A percentile compares a stretch with the other conserved stretches of the same genome.
phyloP scores from a whole-genome alignment of 1,140 invertebrate genomes.

The Listronotus bonariensis region DNA sequence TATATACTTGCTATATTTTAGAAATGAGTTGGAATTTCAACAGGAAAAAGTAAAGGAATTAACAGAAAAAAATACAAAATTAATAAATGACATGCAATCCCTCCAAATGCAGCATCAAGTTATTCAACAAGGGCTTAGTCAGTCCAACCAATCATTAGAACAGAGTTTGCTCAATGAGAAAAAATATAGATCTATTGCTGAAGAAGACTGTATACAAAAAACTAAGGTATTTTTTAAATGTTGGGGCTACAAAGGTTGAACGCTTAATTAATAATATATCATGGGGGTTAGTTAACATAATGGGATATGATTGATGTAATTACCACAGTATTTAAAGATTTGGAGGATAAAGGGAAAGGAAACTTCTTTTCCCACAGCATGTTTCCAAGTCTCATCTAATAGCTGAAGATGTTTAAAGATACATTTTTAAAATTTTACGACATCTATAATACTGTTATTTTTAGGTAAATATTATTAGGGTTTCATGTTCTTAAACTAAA shows the following conservation, averaged over 20 bases:
- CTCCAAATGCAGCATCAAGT: conserved; percentile 49
- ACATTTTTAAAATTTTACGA: no score
- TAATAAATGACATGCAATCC: conserved; percentile 61
- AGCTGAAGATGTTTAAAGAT: no score
- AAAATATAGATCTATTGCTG: conserved; percentile 60
- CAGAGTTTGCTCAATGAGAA: conserved; percentile 63
- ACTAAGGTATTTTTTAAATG: conserved; percentile 54
- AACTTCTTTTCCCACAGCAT: no score
- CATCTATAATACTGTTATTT: no score
- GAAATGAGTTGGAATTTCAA: conserved; percentile 66
- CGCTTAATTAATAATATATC: no score
- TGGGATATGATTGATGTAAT: no score
- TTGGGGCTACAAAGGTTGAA: neutral
- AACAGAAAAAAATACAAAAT: conserved; percentile 60
- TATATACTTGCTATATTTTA: conserved; percentile 31
- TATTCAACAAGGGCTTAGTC: conserved; percentile 45
- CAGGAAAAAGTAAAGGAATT: conserved; percentile 65
- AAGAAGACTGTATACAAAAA: conserved; percentile 64
- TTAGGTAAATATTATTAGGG: no score
- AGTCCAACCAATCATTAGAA: conserved; percentile 55
- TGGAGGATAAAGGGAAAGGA: no score
- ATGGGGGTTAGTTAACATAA: no score
- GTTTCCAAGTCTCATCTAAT: no score
- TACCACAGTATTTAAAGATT: no score
- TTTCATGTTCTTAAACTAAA: no score